Percentiles rank a stretch among this genome's conserved stretches.
phyloP scores from a whole-genome alignment of 2,797 vertebrate genomes.

The Sphenopsis melanotis region DNA sequence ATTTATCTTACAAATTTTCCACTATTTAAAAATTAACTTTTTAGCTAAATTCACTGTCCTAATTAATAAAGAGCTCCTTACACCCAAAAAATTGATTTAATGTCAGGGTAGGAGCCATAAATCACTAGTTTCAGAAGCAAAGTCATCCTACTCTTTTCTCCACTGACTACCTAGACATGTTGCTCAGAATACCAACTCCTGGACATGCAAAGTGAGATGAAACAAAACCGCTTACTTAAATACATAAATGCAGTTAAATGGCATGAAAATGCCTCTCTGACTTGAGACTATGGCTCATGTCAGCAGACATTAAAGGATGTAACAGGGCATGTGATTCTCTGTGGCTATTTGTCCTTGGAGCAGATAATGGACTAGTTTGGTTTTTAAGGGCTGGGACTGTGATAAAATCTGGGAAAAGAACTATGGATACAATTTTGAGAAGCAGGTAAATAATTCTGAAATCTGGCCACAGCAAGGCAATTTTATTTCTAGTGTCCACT shows the following conservation, averaged over 20 bases:
- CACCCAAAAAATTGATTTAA: neutral
- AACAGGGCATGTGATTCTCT: neutral
- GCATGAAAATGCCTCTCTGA: neutral
- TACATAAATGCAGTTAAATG: neutral
- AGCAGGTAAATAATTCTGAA: neutral
- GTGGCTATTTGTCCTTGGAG: neutral
- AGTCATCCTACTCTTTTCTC: neutral
- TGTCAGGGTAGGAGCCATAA: neutral
- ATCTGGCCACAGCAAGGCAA: neutral
- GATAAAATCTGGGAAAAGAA: neutral
- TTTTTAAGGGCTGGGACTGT: neutral
- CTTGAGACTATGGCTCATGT: neutral
- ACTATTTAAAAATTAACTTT: neutral
- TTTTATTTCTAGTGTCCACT: neutral
- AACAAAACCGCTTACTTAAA: neutral
- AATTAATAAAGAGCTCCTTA: neutral
- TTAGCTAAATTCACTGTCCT: neutral
- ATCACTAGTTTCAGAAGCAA: neutral
- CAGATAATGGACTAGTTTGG: neutral
- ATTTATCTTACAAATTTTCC: neutral
- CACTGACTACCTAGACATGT: rapidly evolving
- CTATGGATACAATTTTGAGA: neutral
- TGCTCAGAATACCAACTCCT: neutral
- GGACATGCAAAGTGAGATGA: neutral
- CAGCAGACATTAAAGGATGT: neutral